Evolutionary conservation across 2,888 invertebrate species (phyloP), one percentile per base, ranked within the genome.

Genomic region (Rotaria socialis): DNA sequence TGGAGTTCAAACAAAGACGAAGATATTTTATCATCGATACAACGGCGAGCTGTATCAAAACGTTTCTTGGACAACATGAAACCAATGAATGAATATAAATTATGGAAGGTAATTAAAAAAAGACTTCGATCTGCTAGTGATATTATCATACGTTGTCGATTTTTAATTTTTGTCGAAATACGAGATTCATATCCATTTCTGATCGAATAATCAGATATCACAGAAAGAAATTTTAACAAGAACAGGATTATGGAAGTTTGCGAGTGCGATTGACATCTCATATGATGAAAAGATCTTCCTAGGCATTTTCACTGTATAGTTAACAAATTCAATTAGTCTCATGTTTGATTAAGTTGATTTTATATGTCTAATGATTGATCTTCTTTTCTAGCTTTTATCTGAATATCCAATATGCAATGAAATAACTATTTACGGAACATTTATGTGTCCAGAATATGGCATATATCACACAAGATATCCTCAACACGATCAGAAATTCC

Each of bases 391-490:
- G 80, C 24, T 80, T 7, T 11, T 80, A n/a, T 80, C 80, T 4
- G 19, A 24, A n/a, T n/a, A 43, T 80, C 80, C 80, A 80, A 80
- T 80, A 80, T 80, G n/a, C 14, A 80, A 80, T n/a, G 47, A 80
- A 2, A 47, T 80, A n/a, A 80, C 80, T 5, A 80, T 80, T 47
- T 80, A 80, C 47, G 80, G 80, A 80, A 80, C 80, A 47, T 80
- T 80, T 11, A 80, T 80, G 80, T 80, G 80, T 80, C 47, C 80
- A 47, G 47, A 80, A 47, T 80, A 80, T 80, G 47, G 14, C 14
- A 80, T 80, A 24, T 80, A 80, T 24, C 80, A 80, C 35, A 80
- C 80, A 47, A 47, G 80, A 80, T 47, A 80, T 80, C 80, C 80
- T 24, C 80, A 47, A n/a, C 47, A 80, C 2, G 8, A 80, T n/a